Evolutionary conservation across 2,888 invertebrate genomes (phyloP), one percentile per base, ranked within the genome.

Genomic region (Drosophila gaucha): DNA sequence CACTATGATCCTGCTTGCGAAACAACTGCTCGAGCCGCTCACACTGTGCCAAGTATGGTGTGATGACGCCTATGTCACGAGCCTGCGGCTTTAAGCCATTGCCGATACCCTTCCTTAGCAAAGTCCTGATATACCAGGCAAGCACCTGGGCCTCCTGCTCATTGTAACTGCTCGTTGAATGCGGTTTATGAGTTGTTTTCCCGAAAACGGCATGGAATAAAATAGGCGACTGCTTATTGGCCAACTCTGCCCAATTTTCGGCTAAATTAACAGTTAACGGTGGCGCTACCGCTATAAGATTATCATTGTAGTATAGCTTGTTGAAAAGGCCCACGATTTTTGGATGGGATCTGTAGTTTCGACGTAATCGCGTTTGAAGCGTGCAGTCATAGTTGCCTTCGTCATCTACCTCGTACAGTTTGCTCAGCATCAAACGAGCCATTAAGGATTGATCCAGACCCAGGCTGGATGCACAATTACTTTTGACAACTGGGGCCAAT

Each of bases 281-380:
- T 0, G 70, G 82, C 20, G 79, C 91, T 44, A 89, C 86, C 60
- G 93, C 93, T 74, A 92, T 79, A 1, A 97, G 90, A 84, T 95
- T 94, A 51, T 93, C 92, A 1, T 94, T 92, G 80, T 97, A 97
- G 91, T 96, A 97, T 38, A 96, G 89, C 52, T 92, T 74, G 80
- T 96, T 97, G 0, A 96, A 94, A 2, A 96, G 90, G 1, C 89
- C 74, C 3, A 97, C 91, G 83, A 94, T 95, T 71, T 91, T 93
- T n/a, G 92, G 90, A 91, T 96, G 95, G 6, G 95, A 95, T 26
- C 97, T 93, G 90, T 95, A 97, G 92, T 97, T 97, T 67, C 94
- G 92, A 14, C 94, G 92, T 44, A 97, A 92, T 92, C 96, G 96
- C 4, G 96, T 95, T 30, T 96, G 94, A 80, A 95, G 93, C 33